Percentiles rank a stretch among this genome's conserved stretches.
Conservation (phyloP, 2,888 invertebrate genomes). For the Itoplectis maculator region DNA sequence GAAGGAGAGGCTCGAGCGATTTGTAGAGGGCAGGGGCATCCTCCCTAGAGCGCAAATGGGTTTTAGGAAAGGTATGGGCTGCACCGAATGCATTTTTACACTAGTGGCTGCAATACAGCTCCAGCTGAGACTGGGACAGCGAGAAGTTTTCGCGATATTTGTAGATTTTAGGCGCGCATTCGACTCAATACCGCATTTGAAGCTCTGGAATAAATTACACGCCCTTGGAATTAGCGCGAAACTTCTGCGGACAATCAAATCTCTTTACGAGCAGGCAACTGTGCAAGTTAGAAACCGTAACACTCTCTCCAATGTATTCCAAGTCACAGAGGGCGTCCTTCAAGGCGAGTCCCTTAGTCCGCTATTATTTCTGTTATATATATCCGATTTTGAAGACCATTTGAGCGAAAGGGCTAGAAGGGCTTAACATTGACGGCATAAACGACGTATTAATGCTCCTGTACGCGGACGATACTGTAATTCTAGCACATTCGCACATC, state of each 20-base stretch:
- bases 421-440: slow-evolving; percentile 2
- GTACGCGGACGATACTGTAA: slow-evolving; percentile 39
- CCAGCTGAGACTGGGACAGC: slow-evolving; percentile 30
- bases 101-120: slow-evolving; percentile 31
- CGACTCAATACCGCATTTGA: slow-evolving; percentile 50
- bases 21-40: slow-evolving; percentile 37
- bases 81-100: slow-evolving; percentile 56
- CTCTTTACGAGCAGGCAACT: slow-evolving; percentile 49
- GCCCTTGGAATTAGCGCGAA: slow-evolving; percentile 44
- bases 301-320: slow-evolving; percentile 34
- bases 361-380: slow-evolving; percentile 47
- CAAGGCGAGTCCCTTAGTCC: slow-evolving; percentile 55
- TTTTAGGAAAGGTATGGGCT: slow-evolving; percentile 55
- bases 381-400: slow-evolving; percentile 51
- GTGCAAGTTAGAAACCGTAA: slow-evolving; percentile 30
- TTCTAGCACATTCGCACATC: slow-evolving; percentile 24
- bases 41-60: slow-evolving; percentile 57
- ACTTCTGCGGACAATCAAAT: slow-evolving; percentile 41
- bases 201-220: slow-evolving; percentile 52
- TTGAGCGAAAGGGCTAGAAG: slow-evolving; percentile 25
- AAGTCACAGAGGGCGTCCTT: slow-evolving; percentile 16
- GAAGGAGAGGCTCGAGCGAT: slow-evolving; percentile 41
- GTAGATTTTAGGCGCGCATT: slow-evolving; percentile 58
- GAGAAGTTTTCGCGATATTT: slow-evolving; percentile 51
- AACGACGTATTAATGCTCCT: slow-evolving; percentile 9